phyloP scores from a whole-genome alignment of 2,797 vertebrate genomes.

The Pelobates cultripes region DNA sequence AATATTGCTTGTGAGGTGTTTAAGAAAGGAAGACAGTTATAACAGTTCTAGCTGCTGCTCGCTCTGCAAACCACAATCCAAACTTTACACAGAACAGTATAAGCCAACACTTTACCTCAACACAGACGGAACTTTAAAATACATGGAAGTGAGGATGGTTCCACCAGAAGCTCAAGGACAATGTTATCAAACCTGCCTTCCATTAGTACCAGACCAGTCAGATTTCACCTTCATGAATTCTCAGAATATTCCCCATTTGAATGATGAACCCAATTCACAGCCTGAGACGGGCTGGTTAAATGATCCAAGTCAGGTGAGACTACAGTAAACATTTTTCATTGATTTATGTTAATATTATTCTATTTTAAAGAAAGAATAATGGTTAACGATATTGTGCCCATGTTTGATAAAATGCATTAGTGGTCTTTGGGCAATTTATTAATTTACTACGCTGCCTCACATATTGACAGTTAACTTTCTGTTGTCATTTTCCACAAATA shows the following conservation, averaged over 20 bases:
- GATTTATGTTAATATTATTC: too few species aligned
- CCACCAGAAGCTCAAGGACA: constrained; percentile 8
- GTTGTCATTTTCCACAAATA: too few species aligned
- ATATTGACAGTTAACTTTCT: too few species aligned
- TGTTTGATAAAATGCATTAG: too few species aligned
- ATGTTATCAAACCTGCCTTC: constrained; percentile 34
- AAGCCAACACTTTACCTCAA: constrained; percentile 42
- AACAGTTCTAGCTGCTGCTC: constrained; percentile 13
- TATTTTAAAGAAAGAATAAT: not conserved
- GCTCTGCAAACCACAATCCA: constrained; percentile 10
- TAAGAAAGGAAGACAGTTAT: constrained; percentile 17
- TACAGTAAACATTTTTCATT: not conserved
- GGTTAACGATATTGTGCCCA: too few species aligned
- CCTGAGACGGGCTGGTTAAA: constrained; percentile 46
- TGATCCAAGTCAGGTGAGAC: constrained; percentile 25
- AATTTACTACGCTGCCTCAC: too few species aligned
- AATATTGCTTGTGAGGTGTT: constrained; percentile 35
- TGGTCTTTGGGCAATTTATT: too few species aligned
- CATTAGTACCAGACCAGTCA: constrained; percentile 63
- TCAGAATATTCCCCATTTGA: not conserved
- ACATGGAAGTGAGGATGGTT: constrained; percentile 43
- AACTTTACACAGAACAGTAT: constrained; percentile 26
- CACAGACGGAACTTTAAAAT: constrained; percentile 37
- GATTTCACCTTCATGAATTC: constrained; percentile 13
- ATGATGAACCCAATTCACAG: constrained; percentile 77